Evolutionary conservation across 2,113 vertebrate genomes (phyloP), one percentile per base, ranked within the genome.

Genomic region (Dasyprocta punctata): DNA sequence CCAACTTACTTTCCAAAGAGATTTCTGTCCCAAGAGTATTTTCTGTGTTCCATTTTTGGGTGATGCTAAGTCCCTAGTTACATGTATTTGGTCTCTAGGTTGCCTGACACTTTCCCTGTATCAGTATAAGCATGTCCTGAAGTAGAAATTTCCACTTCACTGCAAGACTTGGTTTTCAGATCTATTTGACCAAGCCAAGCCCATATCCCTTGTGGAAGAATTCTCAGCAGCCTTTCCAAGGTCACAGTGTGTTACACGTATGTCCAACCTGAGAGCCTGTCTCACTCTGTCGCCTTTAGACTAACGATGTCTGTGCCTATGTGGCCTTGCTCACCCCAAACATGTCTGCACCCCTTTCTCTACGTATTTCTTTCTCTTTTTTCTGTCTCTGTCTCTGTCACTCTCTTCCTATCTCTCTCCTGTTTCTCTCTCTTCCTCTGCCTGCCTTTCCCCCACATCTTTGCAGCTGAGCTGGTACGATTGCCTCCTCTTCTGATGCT

Each of bases 1-100:
- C 99, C 99, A 99, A 96, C 99, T 99, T 99, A 98, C 99, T 99
- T 98, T 99, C 99, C 96, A 99, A 78, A 69, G 99, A 98, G 97
- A 99, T 81, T 97, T 99, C 99, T 41, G 99, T 99, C 94, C 99
- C 99, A 96, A 99, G n/a, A 3, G 99, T 99, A 97, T 99, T 99
- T 96, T 99, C 99, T 28, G 99, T 99, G 98, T 99, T 99, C 99
- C 99, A 99, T 97, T 99, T 99, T 98, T 99, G 99, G 92, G 98
- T 99, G 98, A 99, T 99, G 63, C 97, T 99, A 69, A 99, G 98
- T 41, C 99, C 99, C 87, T 99, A 98, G 9, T 99, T 99, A 28
- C 98, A 98, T 99, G 2, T 99, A 99, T 98, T 99, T 99, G 96
- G 99, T 99, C 98, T 99, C 99, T 96, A 99, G 99, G 92, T 98